These are phyloP conservation scores for Dorcus parallelipipedus DNA, from an alignment of 2,888 invertebrate species.

Conservation along the genomic window DNA sequence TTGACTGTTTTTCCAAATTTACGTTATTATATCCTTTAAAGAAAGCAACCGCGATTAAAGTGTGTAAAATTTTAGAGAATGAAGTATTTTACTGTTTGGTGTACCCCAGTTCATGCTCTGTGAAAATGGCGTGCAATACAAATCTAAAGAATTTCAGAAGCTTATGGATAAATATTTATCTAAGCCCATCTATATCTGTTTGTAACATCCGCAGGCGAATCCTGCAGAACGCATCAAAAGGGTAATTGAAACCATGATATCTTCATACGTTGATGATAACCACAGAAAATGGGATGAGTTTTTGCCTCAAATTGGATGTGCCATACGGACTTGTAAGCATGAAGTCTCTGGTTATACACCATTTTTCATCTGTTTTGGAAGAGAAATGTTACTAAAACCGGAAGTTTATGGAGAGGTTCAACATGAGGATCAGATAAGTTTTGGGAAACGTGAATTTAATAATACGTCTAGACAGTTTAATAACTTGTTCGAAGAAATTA, in stretches of 20 bases:
- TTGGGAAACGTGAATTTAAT: neutral
- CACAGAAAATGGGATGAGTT: too few relatives aligned
- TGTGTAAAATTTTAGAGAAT: neutral
- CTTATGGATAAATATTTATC: too few relatives aligned
- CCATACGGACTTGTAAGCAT: neutral
- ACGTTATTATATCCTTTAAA: neutral
- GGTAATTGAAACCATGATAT: constrained; percentile 19
- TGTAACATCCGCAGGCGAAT: constrained; percentile 19
- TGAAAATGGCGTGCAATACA: too few relatives aligned
- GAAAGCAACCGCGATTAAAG: neutral
- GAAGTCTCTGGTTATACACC: neutral
- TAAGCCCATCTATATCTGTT: neutral
- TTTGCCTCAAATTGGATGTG: neutral
- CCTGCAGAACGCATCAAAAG: constrained; percentile 16
- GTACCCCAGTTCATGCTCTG: too few relatives aligned
- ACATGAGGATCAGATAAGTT: neutral
- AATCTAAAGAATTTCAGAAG: too few relatives aligned
- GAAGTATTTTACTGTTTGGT: too few relatives aligned
- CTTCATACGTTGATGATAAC: too few relatives aligned
- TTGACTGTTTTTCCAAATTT: neutral
- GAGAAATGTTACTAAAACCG: neutral
- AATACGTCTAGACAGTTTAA: neutral
- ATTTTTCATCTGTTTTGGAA: neutral
- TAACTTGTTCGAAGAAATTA: neutral
- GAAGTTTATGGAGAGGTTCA: neutral